Percentiles rank a stretch among this genome's conserved stretches.
Conservation (phyloP, 2,113 vertebrate species). For the Pseudopipra pipra region DNA sequence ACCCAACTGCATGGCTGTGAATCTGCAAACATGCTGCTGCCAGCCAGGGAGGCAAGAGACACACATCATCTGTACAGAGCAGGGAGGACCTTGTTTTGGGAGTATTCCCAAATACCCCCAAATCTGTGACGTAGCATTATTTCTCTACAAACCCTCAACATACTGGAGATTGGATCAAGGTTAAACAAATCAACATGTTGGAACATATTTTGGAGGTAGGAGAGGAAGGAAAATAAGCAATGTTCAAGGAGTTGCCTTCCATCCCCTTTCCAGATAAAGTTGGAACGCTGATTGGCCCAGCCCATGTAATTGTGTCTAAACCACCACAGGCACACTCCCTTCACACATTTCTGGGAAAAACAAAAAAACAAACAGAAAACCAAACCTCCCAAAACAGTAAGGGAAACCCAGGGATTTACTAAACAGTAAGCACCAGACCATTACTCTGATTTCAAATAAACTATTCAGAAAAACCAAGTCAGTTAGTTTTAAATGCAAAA, state of each 20-base stretch:
- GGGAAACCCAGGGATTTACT: background rate
- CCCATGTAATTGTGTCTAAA: constrained; percentile 1
- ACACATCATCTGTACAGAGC: rapidly evolving
- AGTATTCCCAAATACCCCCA: background rate
- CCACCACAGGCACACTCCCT: background rate
- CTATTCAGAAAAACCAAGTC: background rate
- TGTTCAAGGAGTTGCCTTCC: constrained; percentile 48
- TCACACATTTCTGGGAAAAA: constrained; percentile 14
- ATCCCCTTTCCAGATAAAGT: constrained; percentile 17
- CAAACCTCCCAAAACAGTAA: background rate
- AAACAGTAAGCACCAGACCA: background rate
- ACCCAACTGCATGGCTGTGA: background rate
- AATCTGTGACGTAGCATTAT: background rate
- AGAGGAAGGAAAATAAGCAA: background rate
- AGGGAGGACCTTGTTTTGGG: background rate
- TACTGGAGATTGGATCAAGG: background rate
- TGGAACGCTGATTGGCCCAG: background rate
- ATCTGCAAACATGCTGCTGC: background rate
- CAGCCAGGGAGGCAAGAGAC: background rate
- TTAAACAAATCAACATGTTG: background rate
- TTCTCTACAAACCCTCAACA: background rate
- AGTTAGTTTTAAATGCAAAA: background rate
- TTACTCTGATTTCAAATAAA: background rate
- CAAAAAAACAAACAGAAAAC: background rate
- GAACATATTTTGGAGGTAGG: background rate